Base-by-base conservation (phyloP, 1,140 invertebrate species). In the Cecropterus lyciades region DNA sequence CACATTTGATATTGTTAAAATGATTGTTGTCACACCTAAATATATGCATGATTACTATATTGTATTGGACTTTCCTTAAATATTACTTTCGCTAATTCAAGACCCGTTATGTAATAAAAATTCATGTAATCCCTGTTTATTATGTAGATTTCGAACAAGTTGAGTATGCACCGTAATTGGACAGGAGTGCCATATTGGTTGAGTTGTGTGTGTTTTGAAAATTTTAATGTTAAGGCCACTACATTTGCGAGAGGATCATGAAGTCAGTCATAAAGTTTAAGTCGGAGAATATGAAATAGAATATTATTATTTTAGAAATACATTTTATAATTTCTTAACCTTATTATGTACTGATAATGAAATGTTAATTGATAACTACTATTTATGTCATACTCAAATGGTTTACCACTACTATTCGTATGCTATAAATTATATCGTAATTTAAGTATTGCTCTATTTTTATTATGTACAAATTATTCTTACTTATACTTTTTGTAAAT, bases 191-290 rank as follows among this genome's bases (percentile, higher is more conserved):
- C 56, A 59, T 59, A 57, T 42, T 9, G 43, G 33, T 27, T 6
- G 37, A 55, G 52, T 55, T 55, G 8, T 55, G 8, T 55, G 52
- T 42, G 52, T 56, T 24, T 42, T 20, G 49, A 33, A 52, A 52
- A 52, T 30, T 48, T 20, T 15, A 56, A 42, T 11, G 37, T 40
- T 13, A 48, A 46, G 37, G 53, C 69, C 59, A 60, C 69, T 71
- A 43, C 57, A 71, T 71, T 67, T 67, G 55, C 45, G 13, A 52
- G 45, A 11, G 16, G n/a, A n/a, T n/a, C 48, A 14, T 30, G 13
- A 51, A 20, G 16, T 10, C 24, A 42, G 16, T 43, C 49, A 15
- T 30, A 49, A 51, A 3, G 20, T 24, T 46, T 27, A 45, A 8
- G 27, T 37, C n/a, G n/a, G n/a, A n/a, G 3, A 37, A 37, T 16